Conservation (phyloP, 2,113 vertebrate species). For the Cettia cetti region DNA sequence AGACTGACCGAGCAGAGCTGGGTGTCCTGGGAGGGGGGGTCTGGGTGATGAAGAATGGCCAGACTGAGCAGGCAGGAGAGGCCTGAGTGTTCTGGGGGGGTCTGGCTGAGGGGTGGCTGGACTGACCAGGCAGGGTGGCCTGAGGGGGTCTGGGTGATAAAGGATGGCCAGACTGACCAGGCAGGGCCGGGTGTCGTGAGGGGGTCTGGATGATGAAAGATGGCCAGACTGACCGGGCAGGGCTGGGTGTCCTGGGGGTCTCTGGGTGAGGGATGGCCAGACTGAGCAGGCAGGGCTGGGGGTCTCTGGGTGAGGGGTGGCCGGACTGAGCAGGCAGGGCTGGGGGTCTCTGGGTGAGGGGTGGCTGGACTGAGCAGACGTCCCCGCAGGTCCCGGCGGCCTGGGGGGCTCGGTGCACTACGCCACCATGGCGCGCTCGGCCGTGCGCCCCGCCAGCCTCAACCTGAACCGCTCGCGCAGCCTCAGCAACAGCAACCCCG, state of each 20-base stretch:
- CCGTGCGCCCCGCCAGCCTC: conserved; percentile 92
- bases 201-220: neutral
- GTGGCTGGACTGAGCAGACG: neutral
- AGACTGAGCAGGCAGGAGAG: neutral
- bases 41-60: neutral
- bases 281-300: neutral
- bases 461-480: conserved; percentile 95
- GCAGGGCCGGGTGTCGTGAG: too few relatives aligned
- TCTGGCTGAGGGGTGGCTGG: neutral
- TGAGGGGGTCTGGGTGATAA: neutral
- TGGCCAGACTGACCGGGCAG: too few relatives aligned
- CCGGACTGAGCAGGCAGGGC: fast-evolving
- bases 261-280: too few relatives aligned
- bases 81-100: neutral
- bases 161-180: fast-evolving
- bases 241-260: too few relatives aligned
- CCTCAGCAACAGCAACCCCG: conserved; percentile 98
- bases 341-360: neutral
- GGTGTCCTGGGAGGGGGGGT: neutral
- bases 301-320: neutral
- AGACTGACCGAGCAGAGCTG: neutral
- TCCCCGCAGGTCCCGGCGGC: conserved; percentile 84
- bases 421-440: conserved; percentile 96
- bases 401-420: conserved; percentile 95
- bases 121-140: neutral